These are phyloP conservation scores for Quiscalus mexicanus DNA, from an alignment of 2,113 vertebrate genomes.

Conservation along the genomic window DNA sequence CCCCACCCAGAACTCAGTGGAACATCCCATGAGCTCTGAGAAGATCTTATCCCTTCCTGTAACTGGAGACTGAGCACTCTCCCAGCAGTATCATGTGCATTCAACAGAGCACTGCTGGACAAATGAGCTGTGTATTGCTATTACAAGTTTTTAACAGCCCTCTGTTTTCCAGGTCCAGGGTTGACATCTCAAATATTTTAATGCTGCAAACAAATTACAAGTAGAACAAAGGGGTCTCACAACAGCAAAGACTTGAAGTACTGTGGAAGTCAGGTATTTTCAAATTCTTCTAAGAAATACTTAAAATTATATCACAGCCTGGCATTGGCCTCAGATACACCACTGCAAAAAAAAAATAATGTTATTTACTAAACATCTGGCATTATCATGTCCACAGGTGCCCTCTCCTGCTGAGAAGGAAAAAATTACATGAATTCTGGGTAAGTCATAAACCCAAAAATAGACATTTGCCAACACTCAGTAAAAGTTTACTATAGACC, in stretches of 20 bases:
- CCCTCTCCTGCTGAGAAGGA: neutral
- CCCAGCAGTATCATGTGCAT: neutral
- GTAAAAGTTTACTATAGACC: neutral
- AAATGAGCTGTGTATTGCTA: neutral
- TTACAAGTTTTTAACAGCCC: neutral
- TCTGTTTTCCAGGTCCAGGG: neutral
- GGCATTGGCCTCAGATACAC: neutral
- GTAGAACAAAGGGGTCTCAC: neutral
- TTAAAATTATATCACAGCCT: neutral
- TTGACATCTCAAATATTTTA: neutral
- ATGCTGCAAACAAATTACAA: neutral
- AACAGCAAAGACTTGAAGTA: neutral
- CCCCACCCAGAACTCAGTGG: neutral
- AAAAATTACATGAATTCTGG: neutral
- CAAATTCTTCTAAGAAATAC: neutral
- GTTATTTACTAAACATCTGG: neutral
- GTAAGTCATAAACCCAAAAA: neutral
- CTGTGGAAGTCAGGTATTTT: neutral
- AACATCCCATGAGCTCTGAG: neutral
- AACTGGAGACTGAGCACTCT: neutral
- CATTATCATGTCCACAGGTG: neutral
- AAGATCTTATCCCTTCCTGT: neutral
- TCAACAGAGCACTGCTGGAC: accelerated
- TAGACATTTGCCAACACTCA: neutral
- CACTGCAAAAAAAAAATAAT: neutral